Evolutionary conservation across 2,113 vertebrate species (phyloP), one percentile per base, ranked within the genome.

Genomic region (Leucoraja erinaceus): DNA sequence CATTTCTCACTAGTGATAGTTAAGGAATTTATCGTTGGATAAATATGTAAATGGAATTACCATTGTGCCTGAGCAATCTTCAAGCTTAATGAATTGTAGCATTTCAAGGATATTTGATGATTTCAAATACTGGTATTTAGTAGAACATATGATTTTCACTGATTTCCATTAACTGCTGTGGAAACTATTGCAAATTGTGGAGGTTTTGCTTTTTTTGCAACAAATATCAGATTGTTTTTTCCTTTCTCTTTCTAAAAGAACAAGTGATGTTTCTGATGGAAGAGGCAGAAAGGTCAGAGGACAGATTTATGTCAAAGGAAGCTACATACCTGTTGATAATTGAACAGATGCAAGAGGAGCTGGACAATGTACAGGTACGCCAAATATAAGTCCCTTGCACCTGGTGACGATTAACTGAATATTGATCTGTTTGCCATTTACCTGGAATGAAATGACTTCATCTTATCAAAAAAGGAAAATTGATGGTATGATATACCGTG

Each of bases 241-340:
- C 8, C 93, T 28, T 93, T 0, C 93, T 94, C 93, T 28, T 93
- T 0, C 93, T 94, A 93, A 59, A 93, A 98, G 98, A 93, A 11
- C 95, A 97, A 97, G 95, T 95, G n/a, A 98, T 97, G 93, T 92
- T 96, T 79, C 98, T 97, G 94, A 94, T 95, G 0, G 97, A 98
- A 70, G 98, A n/a, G n/a, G n/a, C n/a, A n/a, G n/a, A n/a, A n/a
- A n/a, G 96, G 94, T 98, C 98, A 9, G 98, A 98, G 93, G 96
- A 97, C 25, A 98, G 97, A 94, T 98, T 98, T 94, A 94, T 98
- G 93, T 98, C 98, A 94, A 97, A 97, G 94, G 98, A 98, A 94
- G 97, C 97, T 3, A 98, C 97, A 97, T 98, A 97, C 14, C 98
- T 98, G 93, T 95, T 96, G 93, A 96, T 96, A 61, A 97, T 98